Conservation (phyloP, 2,113 vertebrate genomes). For the Embiotoca jacksoni region DNA sequence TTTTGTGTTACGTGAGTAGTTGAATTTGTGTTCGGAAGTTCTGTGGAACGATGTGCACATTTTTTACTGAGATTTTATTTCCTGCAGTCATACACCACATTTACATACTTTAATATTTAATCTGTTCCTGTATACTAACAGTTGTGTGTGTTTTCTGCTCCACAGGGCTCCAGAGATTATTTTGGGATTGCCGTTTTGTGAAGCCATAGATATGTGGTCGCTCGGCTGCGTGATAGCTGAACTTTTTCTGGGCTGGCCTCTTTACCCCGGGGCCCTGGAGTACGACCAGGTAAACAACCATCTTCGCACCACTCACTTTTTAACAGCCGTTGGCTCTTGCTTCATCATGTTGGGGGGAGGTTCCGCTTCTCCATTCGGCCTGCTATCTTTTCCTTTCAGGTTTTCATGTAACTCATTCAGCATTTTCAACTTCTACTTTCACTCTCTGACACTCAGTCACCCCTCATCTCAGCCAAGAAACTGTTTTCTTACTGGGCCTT, state of each 20-base stretch:
- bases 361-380: background rate
- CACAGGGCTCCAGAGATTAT: constrained; percentile 99
- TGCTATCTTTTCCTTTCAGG: background rate
- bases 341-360: background rate
- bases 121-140: constrained; percentile 2
- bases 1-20: no score
- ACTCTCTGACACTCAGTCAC: constrained; percentile 32
- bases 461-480: constrained; percentile 16
- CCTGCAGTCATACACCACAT: no score
- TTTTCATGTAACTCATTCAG: background rate
- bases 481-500: constrained; percentile 24
- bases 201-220: constrained; percentile 99
- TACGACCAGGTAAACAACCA: constrained; percentile 95
- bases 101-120: background rate
- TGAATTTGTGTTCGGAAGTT: no score
- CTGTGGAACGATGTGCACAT: no score
- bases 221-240: constrained; percentile 99
- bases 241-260: constrained; percentile 98
- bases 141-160: constrained; percentile 57
- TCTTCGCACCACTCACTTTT: constrained; percentile 5
- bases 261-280: constrained; percentile 98
- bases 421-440: constrained; percentile 9
- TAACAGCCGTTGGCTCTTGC: background rate
- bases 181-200: constrained; percentile 99
- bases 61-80: no score